These are phyloP conservation scores for Accipiter virgatus DNA, from an alignment of 2,113 vertebrate species.

Conservation along the genomic window DNA sequence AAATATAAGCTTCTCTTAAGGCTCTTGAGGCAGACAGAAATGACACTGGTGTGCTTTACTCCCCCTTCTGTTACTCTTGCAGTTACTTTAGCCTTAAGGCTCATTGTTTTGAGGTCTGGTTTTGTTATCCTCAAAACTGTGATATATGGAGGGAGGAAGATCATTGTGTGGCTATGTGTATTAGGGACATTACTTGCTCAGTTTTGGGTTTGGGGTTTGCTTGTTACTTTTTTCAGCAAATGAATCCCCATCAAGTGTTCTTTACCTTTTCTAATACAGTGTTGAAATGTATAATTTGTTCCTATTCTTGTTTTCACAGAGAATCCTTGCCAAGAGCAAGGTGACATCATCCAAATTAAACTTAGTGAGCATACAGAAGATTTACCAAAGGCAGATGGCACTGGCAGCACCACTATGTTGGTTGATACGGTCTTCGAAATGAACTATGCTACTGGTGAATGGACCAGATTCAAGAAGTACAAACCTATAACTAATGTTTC, in stretches of 20 bases:
- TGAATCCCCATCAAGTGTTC: not conserved
- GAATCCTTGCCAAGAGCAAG: conserved; percentile 98
- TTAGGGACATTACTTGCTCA: not conserved
- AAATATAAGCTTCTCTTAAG: not conserved
- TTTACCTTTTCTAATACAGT: not conserved
- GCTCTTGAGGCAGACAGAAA: not conserved
- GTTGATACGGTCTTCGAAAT: conserved; percentile 99
- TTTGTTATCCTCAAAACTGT: not conserved
- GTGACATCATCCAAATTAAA: conserved; percentile 99
- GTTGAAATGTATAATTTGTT: not conserved
- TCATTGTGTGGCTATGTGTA: not conserved
- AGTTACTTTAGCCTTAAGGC: not conserved
- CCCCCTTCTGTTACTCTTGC: not conserved
- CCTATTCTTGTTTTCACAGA: conserved; percentile 74
- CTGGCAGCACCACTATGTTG: conserved; percentile 97
- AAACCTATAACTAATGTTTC: conserved; percentile 96
- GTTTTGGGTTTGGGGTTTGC: not conserved
- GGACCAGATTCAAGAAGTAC: conserved; percentile 99
- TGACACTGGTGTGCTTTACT: not conserved
- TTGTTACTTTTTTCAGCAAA: not conserved
- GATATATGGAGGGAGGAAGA: not conserved
- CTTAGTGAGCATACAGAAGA: conserved; percentile 97
- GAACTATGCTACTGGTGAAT: conserved; percentile 99
- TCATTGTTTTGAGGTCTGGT: not conserved
- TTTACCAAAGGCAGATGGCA: conserved; percentile 93